A percentile compares a stretch with the other conserved stretches of the same genome.
Evolutionary conservation across 2,888 invertebrate species (phyloP).

Genomic region (Nezara viridula): DNA sequence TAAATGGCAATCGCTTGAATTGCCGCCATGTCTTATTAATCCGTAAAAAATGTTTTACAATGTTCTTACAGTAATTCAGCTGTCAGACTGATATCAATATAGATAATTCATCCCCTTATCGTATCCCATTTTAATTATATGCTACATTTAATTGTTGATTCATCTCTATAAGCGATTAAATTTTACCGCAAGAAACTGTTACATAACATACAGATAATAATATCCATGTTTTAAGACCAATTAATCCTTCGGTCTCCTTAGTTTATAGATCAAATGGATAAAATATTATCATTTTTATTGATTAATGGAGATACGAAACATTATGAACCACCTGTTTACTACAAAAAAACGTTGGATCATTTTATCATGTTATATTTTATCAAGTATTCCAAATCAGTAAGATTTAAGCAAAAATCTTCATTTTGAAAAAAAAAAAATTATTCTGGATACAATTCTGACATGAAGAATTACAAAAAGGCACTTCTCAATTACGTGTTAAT

Average conservation of each 20-base stretch:
- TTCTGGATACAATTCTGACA: too few relatives aligned
- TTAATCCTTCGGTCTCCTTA: conserved; percentile 29
- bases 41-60: conserved; percentile 10
- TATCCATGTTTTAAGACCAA: conserved; percentile 1
- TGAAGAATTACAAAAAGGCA: too few relatives aligned
- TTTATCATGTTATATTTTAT: too few relatives aligned
- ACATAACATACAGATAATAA: not conserved
- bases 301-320: not conserved
- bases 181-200: not conserved
- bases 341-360: not conserved
- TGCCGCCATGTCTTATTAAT: not conserved
- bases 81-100: conserved; percentile 14
- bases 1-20: too few relatives aligned
- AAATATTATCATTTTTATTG: conserved; percentile 10
- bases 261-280: not conserved
- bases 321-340: not conserved
- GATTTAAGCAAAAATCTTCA: too few relatives aligned
- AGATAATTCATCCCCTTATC: conserved; percentile 39
- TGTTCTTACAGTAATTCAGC: not conserved
- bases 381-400: not conserved
- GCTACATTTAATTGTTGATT: conserved; percentile 45
- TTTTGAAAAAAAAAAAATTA: too few relatives aligned
- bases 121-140: conserved; percentile 43
- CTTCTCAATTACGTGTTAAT: too few relatives aligned
- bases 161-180: conserved; percentile 11